Percentiles rank a stretch among this genome's conserved stretches.
Evolutionary conservation across 2,888 invertebrate genomes (phyloP).

Genomic region (Phrixothrix hirtus): DNA sequence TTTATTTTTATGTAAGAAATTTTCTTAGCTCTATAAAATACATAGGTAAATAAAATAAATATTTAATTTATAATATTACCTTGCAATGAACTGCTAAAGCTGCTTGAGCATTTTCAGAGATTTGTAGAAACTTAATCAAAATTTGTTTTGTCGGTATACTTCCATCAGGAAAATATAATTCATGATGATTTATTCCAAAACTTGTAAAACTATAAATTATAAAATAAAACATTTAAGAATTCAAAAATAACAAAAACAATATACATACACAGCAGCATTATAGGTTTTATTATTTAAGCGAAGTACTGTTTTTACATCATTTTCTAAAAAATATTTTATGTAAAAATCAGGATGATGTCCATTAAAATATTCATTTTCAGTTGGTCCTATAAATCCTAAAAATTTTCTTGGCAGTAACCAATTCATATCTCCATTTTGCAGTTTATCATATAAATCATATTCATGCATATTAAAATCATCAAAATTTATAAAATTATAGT

Average conservation of each 20-base stretch:
- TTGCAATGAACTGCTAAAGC: conserved; percentile 92
- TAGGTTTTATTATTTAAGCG: conserved; percentile 84
- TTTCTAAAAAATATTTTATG: conserved; percentile 79
- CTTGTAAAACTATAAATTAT: conserved; percentile 9
- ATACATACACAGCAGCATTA: conserved; percentile 67
- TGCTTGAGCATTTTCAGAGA: conserved; percentile 74
- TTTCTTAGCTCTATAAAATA: no score
- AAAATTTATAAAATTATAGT: conserved; percentile 79
- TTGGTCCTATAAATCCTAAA: conserved; percentile 85
- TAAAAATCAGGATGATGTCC: conserved; percentile 78
- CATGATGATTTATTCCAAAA: conserved; percentile 82
- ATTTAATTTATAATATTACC: conserved; percentile 61
- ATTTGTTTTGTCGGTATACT: conserved; percentile 81
- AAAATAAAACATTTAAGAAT: no score
- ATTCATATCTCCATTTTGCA: conserved; percentile 86
- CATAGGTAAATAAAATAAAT: no score
- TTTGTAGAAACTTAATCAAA: conserved; percentile 76
- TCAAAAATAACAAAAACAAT: no score
- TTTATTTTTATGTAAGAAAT: no score
- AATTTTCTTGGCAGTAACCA: conserved; percentile 87
- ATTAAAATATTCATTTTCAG: conserved; percentile 53
- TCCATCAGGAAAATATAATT: conserved; percentile 88
- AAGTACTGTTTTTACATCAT: conserved; percentile 80
- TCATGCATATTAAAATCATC: conserved; percentile 81
- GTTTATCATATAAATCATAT: conserved; percentile 79